phyloP scores from a whole-genome alignment of 2,888 invertebrate genomes.

The Hyalella azteca region DNA sequence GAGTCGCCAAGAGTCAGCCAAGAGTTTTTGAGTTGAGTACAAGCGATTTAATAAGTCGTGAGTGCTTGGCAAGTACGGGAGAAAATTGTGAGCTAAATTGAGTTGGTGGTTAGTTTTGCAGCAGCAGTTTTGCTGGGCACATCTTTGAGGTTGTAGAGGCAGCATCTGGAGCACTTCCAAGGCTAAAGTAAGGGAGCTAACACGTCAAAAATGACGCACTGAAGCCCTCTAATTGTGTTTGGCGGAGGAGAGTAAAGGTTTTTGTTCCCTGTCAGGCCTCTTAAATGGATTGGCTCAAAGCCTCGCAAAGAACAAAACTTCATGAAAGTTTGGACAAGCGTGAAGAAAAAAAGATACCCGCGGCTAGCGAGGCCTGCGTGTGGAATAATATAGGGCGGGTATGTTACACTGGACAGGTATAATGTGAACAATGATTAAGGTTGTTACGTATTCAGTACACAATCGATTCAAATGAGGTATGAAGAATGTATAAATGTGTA shows the following conservation, averaged over 20 bases:
- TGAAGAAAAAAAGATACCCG: not conserved
- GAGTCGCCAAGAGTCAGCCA: too few species aligned
- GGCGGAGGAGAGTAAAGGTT: not conserved
- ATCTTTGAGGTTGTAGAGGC: not conserved
- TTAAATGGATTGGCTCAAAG: conserved; percentile 26
- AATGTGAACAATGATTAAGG: too few species aligned
- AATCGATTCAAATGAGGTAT: too few species aligned
- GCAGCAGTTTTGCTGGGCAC: not conserved
- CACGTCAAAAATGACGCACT: not conserved
- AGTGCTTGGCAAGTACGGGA: not conserved
- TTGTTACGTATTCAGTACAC: too few species aligned
- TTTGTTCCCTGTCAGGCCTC: not conserved
- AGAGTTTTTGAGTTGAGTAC: too few species aligned
- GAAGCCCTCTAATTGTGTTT: conserved; percentile 34
- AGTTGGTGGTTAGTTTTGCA: conserved; percentile 4
- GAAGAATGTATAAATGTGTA: too few species aligned
- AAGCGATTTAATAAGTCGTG: too few species aligned
- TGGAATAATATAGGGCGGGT: too few species aligned
- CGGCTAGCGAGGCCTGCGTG: too few species aligned
- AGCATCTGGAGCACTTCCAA: conserved; percentile 23
- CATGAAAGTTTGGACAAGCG: not conserved
- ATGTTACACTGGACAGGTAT: too few species aligned
- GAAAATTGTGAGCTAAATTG: conserved; percentile 14
- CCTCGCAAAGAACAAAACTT: not conserved
- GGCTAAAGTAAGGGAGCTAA: not conserved